These are phyloP conservation scores for Rhinogobio ventralis DNA, from an alignment of 2,797 vertebrate species.

Conservation along the genomic window DNA sequence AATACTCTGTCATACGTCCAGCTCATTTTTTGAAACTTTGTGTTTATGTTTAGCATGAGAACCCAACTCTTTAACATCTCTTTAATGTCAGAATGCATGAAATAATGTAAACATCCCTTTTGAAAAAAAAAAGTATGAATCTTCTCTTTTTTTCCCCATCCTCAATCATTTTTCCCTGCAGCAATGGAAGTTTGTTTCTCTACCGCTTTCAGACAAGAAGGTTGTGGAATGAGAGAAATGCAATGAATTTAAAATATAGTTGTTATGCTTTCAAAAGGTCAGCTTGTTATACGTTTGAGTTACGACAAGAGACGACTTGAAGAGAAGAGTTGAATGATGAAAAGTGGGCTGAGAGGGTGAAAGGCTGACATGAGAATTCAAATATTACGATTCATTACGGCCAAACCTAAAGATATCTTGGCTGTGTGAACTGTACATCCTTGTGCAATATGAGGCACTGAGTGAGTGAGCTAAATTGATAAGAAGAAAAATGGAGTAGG, in stretches of 20 bases:
- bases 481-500: neutral
- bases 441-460: neutral
- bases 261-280: conserved; percentile 45
- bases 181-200: neutral
- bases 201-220: neutral
- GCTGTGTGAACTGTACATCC: neutral
- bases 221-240: conserved; percentile 29
- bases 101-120: too few species aligned
- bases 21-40: too few species aligned
- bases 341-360: conserved; percentile 1
- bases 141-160: neutral
- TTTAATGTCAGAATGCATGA: too few species aligned
- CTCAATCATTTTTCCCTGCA: neutral
- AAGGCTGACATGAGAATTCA: conserved; percentile 14
- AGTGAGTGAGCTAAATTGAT: neutral
- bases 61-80: too few species aligned
- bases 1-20: too few species aligned
- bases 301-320: conserved; percentile 5
- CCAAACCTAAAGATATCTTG: neutral
- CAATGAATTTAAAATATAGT: conserved; percentile 44
- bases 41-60: too few species aligned
- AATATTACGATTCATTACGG: conserved; percentile 11
- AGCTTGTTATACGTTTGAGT: conserved; percentile 44
- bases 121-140: neutral
- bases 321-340: conserved; percentile 25